Base-by-base conservation (phyloP, 2,797 vertebrate species). In the Microctenopoma steveboyesi region DNA sequence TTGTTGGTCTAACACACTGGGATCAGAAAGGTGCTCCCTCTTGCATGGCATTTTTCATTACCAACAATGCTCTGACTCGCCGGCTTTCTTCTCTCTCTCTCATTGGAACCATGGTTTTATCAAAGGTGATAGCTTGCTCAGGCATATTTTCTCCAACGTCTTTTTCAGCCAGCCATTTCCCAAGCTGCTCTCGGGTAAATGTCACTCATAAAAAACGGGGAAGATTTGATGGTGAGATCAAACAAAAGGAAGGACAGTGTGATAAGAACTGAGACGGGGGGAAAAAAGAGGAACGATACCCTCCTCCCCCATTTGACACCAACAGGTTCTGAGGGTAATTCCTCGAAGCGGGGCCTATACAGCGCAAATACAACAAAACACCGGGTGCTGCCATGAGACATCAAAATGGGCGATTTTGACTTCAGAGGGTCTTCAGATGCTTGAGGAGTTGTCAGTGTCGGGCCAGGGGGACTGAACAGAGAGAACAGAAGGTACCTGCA, bases 191-290 rank as follows among this genome's bases (percentile, higher is more conserved):
- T 88, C 71, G 76, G 86, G 86, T 79, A 90, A 88, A 88, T 82
- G 87, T 90, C 91, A 90, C 87, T 92, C 89, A 88, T 66, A 79
- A 89, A 91, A 88, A 72, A 59, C 22, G 46, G 77, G 83, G 72
- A 76, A 83, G 88, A 92, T 90, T 86, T 92, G 91, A 93, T 88
- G 88, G 85, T 5, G 59, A 94, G 93, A 94, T 95, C 92, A 94
- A 94, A 90, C 84, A 86, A 83, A 64, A 82, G 72, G 68, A 85
- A 88, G 86, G 88, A 88, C 78, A 81, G 76, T 30, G 22, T 65
- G 78, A 78, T 77, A 47, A 78, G 64, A 22, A 33, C 82, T 70
- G 68, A 69, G 80, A 82, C 54, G 37, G 57, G n/a, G 64, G 54
- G 40, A 28, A 46, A 51, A 48, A 45, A 22, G 64, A 64, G 56